These are phyloP conservation scores for Cataglyphis albicans DNA, from an alignment of 2,888 invertebrate genomes.

Conservation along the genomic window DNA sequence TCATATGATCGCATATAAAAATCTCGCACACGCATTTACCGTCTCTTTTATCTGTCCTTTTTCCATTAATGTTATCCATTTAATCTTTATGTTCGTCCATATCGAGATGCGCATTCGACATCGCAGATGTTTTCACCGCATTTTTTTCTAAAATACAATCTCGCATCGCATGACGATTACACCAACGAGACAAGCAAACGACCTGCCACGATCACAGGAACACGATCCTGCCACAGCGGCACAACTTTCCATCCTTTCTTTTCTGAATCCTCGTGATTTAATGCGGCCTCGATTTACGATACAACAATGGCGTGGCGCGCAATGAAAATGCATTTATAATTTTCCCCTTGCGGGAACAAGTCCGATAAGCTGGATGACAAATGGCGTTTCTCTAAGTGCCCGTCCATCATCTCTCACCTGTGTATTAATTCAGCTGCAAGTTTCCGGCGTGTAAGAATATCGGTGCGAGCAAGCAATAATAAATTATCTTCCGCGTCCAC, in stretches of 20 bases:
- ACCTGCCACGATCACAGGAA: neutral
- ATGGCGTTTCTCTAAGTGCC: slow-evolving; percentile 37
- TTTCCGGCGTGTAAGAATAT: slow-evolving; percentile 35
- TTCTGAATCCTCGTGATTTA: slow-evolving; percentile 58
- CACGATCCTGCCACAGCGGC: slow-evolving; percentile 22
- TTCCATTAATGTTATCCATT: neutral
- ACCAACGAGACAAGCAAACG: slow-evolving; percentile 19
- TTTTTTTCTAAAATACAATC: slow-evolving; percentile 6
- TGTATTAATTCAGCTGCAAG: slow-evolving; percentile 36
- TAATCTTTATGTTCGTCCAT: neutral
- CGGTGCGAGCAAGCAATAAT: slow-evolving; percentile 10
- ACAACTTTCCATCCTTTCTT: slow-evolving; percentile 63
- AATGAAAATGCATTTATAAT: slow-evolving; percentile 60
- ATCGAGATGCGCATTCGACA: slow-evolving; percentile 5
- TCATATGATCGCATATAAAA: neutral
- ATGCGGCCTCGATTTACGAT: slow-evolving; percentile 63
- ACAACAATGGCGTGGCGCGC: slow-evolving; percentile 63
- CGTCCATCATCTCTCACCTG: slow-evolving; percentile 28
- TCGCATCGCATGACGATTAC: slow-evolving; percentile 38
- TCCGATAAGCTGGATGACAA: slow-evolving; percentile 51
- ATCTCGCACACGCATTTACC: neutral
- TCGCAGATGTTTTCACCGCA: slow-evolving; percentile 10
- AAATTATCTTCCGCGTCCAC: slow-evolving; percentile 34
- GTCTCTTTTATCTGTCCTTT: neutral
- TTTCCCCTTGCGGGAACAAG: slow-evolving; percentile 30